These are phyloP conservation scores for Gallinago paraguaiae DNA, from an alignment of 2,113 vertebrate genomes.

Conservation along the genomic window DNA sequence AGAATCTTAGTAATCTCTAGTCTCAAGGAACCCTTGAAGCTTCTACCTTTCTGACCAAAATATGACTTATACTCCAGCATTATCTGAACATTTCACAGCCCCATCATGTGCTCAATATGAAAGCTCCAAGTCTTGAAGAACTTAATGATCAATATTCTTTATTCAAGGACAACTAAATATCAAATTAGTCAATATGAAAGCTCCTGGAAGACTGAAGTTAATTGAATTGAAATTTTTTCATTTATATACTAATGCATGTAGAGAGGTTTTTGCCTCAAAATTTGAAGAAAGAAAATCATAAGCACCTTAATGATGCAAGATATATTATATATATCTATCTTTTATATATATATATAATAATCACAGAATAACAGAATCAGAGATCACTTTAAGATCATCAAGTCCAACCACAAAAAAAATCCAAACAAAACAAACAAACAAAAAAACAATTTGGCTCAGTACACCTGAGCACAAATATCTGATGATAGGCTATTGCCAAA, in stretches of 20 bases:
- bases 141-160: neutral
- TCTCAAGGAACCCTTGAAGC: neutral
- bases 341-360: no score
- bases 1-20: neutral
- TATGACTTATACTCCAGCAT: neutral
- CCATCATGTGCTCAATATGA: fast-evolving
- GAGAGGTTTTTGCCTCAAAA: neutral
- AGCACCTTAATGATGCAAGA: neutral
- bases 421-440: no score
- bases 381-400: no score
- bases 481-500: neutral
- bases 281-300: neutral
- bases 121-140: neutral
- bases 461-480: neutral
- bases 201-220: neutral
- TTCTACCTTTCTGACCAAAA: neutral
- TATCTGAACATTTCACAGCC: neutral
- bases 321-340: no score
- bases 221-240: neutral
- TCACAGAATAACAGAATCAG: no score
- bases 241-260: neutral
- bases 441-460: neutral
- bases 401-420: no score
- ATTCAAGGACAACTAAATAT: neutral
- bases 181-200: neutral